These are phyloP conservation scores for Parnassius apollo DNA, from an alignment of 2,888 invertebrate genomes.

Conservation along the genomic window DNA sequence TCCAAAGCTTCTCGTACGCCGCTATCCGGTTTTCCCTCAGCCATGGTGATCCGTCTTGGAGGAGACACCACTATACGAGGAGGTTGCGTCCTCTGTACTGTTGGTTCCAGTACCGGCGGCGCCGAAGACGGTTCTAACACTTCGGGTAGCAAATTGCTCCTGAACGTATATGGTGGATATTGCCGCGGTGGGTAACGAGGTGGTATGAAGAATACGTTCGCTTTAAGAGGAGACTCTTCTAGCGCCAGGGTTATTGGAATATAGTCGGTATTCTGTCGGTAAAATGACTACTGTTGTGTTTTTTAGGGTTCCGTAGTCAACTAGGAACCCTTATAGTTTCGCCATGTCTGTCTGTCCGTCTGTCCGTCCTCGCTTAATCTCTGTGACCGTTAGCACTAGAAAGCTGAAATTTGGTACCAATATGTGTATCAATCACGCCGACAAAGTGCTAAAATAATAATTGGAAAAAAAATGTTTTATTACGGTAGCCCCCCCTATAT, in stretches of 20 bases:
- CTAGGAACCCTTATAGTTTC: too few relatives aligned
- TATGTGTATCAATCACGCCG: too few relatives aligned
- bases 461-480: too few relatives aligned
- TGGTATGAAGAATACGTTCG: constrained; percentile 55
- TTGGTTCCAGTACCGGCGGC: constrained; percentile 32
- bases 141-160: constrained; percentile 52
- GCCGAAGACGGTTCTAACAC: constrained; percentile 47
- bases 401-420: too few relatives aligned
- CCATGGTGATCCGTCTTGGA: constrained; percentile 22
- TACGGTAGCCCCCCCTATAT: too few relatives aligned
- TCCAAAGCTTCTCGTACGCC: constrained; percentile 78
- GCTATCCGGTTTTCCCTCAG: constrained; percentile 61
- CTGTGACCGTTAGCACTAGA: too few relatives aligned
- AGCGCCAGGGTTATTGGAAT: constrained; percentile 54
- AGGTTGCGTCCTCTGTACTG: constrained; percentile 30
- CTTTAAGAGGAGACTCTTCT: constrained; percentile 56
- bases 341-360: too few relatives aligned
- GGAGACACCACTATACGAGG: constrained; percentile 43
- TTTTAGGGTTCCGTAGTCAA: too few relatives aligned
- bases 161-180: constrained; percentile 56
- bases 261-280: too few relatives aligned
- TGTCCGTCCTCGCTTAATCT: too few relatives aligned
- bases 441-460: too few relatives aligned
- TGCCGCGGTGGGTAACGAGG: constrained; percentile 45
- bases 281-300: too few relatives aligned